Evolutionary conservation across 92 coral and sea anemone genomes (phyloP).

Genomic region (Bergia sp.): DNA sequence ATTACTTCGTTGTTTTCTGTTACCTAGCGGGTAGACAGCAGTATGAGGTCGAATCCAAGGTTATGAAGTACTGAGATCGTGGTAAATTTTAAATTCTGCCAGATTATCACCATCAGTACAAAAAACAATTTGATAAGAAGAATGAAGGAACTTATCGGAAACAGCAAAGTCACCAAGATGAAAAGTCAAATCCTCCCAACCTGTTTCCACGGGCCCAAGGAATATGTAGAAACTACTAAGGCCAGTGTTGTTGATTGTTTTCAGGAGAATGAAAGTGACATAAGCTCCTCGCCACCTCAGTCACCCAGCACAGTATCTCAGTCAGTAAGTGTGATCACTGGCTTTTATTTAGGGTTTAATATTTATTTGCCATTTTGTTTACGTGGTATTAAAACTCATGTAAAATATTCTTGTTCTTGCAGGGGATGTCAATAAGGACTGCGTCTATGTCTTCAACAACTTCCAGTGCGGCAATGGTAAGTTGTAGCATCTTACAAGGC

Average conservation of each 20-base stretch:
- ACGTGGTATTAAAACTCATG: not conserved
- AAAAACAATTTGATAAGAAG: too few species aligned
- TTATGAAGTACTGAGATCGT: not conserved
- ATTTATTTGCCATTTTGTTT: not conserved
- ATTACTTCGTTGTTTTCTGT: not conserved
- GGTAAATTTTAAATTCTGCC: not conserved
- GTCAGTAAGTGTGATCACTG: slow-evolving; percentile 1
- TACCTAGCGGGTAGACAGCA: not conserved
- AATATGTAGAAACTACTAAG: not conserved
- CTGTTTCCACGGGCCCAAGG: too few species aligned
- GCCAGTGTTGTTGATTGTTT: slow-evolving; percentile 2
- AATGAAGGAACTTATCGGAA: too few species aligned
- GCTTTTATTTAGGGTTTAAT: not conserved
- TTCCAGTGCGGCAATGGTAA: slow-evolving; percentile 24
- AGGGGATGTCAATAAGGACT: slow-evolving; percentile 16
- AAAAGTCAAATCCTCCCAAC: not conserved
- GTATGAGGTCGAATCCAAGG: not conserved
- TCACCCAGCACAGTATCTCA: slow-evolving; percentile 28
- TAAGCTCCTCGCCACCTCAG: slow-evolving; percentile 35
- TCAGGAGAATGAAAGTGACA: slow-evolving; percentile 60
- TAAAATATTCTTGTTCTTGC: not conserved
- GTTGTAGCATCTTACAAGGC: not conserved
- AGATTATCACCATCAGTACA: not conserved
- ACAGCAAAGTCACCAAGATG: not conserved
- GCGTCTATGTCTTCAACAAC: slow-evolving; percentile 25